Conservation (phyloP, 2,888 invertebrate species). For the Lingula anatina region DNA sequence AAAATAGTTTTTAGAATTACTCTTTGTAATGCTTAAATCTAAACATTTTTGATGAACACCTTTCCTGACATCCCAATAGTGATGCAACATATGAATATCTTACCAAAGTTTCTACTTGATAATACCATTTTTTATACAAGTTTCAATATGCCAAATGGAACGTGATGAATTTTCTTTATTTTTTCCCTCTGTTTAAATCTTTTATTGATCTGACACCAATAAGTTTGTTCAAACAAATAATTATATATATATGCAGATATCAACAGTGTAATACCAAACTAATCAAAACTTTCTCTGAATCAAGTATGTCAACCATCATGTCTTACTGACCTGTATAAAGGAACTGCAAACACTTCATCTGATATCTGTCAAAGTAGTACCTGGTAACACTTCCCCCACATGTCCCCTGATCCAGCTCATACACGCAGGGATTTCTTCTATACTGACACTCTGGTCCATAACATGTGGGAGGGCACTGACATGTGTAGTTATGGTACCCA, state of each 20-base stretch:
- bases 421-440: conserved; percentile 34
- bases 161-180: too few relatives aligned
- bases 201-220: too few relatives aligned
- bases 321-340: conserved; percentile 30
- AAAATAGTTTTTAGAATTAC: neutral
- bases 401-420: conserved; percentile 29
- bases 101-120: too few relatives aligned
- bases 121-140: too few relatives aligned
- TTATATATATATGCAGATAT: too few relatives aligned
- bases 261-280: too few relatives aligned
- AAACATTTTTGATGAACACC: neutral
- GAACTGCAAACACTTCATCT: conserved; percentile 34
- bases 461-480: conserved; percentile 32
- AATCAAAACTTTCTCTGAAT: too few relatives aligned
- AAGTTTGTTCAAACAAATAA: too few relatives aligned
- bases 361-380: conserved; percentile 33
- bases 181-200: too few relatives aligned
- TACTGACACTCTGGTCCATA: conserved; percentile 30
- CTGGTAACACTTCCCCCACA: conserved; percentile 26
- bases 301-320: too few relatives aligned
- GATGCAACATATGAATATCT: neutral
- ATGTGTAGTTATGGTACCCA: conserved; percentile 19
- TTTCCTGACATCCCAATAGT: neutral
- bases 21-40: too few relatives aligned
- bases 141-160: too few relatives aligned